Base-by-base conservation (phyloP, 1,140 invertebrate genomes). In the Ceratitis capitata region DNA sequence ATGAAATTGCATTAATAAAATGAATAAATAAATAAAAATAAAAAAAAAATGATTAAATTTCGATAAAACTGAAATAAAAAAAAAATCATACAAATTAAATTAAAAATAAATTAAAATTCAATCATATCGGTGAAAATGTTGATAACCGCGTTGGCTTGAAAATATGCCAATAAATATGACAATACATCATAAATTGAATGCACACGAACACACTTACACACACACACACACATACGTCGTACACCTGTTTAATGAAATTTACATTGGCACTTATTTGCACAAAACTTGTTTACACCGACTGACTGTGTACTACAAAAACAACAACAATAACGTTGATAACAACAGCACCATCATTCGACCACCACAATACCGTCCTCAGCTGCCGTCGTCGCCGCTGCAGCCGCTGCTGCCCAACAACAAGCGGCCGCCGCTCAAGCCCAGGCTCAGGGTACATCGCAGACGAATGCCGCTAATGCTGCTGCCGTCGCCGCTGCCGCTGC, bases 401-500 rank as follows among this genome's bases (percentile, higher is more conserved):
- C 88, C 88, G 87, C 89, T 74, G 87, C 88, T 86, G 86, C 88
- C 85, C 87, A 86, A 86, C 87, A 85, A 86, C 87, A 85, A 84
- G 69, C 69, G 39, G 69, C 69, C 7, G 39, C 35, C 35, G 56
- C 23, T 26, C 56, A 58, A 58, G 61, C 61, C 58, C 87, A 85
- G 86, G 89, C 86, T 82, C 89, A 88, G 87, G 88, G 87, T 83
- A 49, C 84, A 74, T 84, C 84, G 23, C 56, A 42, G 32, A 39
- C 85, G 56, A 88, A 83, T 88, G 88, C 86, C 83, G 88, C 92
- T 88, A 91, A 92, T 87, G 92, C 93, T 87, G 92, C 93, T 87
- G 92, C 92, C 88, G 94, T 94, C 92, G 89, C 89, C 82, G 89
- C 89, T 64, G 86, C 86, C 86, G 89, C 89, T 86, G 89, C 89